Conservation (phyloP, 2,113 vertebrate genomes). For the Siniperca chuatsi region DNA sequence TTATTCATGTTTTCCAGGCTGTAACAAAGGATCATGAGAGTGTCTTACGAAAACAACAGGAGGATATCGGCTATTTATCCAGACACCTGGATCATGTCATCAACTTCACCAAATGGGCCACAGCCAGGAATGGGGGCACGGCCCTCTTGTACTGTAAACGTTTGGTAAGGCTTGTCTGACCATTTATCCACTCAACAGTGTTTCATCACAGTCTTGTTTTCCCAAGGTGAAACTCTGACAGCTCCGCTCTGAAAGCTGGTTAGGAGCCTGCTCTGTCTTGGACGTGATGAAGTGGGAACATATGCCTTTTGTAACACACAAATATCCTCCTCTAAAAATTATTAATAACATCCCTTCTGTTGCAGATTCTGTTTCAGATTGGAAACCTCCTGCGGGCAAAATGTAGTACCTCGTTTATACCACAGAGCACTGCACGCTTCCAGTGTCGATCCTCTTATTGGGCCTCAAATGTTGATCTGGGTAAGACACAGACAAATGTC, state of each 20-base stretch:
- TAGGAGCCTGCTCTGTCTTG: background rate
- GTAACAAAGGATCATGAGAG: slow-evolving; percentile 92
- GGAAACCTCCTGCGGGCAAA: slow-evolving; percentile 82
- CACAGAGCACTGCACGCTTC: slow-evolving; percentile 79
- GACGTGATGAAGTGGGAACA: slow-evolving; percentile 39
- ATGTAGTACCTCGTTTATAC: slow-evolving; percentile 79
- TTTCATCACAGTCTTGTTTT: slow-evolving; percentile 13
- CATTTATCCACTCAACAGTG: background rate
- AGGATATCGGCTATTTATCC: slow-evolving; percentile 91
- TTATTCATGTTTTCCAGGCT: slow-evolving; percentile 73
- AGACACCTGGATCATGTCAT: slow-evolving; percentile 95
- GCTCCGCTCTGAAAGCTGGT: background rate
- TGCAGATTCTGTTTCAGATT: slow-evolving; percentile 84
- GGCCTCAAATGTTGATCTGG: slow-evolving; percentile 82
- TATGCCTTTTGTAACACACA: slow-evolving; percentile 39
- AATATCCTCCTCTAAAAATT: slow-evolving; percentile 31
- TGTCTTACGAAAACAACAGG: slow-evolving; percentile 92
- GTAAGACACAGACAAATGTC: slow-evolving; percentile 57
- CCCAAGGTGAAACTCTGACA: background rate
- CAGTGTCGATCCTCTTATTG: slow-evolving; percentile 81
- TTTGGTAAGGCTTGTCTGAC: slow-evolving; percentile 62
- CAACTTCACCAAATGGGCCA: slow-evolving; percentile 94
- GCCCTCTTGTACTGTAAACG: slow-evolving; percentile 80
- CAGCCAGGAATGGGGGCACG: slow-evolving; percentile 91
- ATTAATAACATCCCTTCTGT: slow-evolving; percentile 67